These are phyloP conservation scores for Calephelis virginiensis DNA, from an alignment of 1,140 invertebrate species.

Conservation along the genomic window DNA sequence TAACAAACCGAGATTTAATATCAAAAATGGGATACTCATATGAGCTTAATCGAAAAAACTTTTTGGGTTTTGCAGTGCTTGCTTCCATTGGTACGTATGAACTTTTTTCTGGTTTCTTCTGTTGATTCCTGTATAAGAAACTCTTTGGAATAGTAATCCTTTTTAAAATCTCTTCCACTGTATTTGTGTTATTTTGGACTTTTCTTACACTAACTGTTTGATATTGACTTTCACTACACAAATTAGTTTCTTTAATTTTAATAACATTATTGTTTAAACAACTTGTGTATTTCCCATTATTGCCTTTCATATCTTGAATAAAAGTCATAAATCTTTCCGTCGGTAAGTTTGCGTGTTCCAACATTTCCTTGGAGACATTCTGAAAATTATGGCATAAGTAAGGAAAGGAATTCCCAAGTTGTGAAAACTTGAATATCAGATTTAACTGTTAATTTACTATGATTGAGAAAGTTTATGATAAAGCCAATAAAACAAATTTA, in stretches of 20 bases:
- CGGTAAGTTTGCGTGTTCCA: conserved; percentile 60
- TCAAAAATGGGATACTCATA: conserved; percentile 65
- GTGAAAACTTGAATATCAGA: conserved; percentile 19
- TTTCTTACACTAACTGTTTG: conserved; percentile 60
- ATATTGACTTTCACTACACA: conserved; percentile 53
- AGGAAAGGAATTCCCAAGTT: conserved; percentile 20
- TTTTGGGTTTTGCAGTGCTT: conserved; percentile 44
- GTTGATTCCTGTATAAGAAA: conserved; percentile 69
- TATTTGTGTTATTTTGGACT: conserved; percentile 41
- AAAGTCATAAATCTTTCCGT: conserved; percentile 62
- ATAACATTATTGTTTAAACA: conserved; percentile 33
- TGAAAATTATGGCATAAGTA: conserved; percentile 47
- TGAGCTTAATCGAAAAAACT: conserved; percentile 58
- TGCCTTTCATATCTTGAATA: conserved; percentile 54
- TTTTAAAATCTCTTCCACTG: conserved; percentile 60
- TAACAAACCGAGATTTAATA: conserved; percentile 46
- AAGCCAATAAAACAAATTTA: conserved; percentile 18
- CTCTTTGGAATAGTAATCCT: conserved; percentile 67
- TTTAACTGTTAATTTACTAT: conserved; percentile 14
- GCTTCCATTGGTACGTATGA: conserved; percentile 70
- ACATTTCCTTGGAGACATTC: conserved; percentile 62
- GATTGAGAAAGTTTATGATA: conserved; percentile 16
- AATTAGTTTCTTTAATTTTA: conserved; percentile 46
- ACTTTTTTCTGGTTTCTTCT: conserved; percentile 49
- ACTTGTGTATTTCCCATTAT: conserved; percentile 54